Base-by-base conservation (phyloP, 1,140 invertebrate species). In the Saxidomus purpurata region DNA sequence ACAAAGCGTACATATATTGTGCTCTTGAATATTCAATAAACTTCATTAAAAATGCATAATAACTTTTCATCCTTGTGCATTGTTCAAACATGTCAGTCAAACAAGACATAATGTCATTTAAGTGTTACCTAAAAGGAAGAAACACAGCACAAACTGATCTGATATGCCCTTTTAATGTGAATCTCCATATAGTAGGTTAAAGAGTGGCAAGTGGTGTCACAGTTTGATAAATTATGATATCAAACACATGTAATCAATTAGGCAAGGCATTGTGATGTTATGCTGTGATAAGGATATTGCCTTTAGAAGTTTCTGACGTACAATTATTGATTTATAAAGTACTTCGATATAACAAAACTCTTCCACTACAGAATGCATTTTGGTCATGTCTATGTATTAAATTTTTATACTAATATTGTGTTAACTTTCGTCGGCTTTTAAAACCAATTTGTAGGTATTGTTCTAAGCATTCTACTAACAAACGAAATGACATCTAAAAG, bases 101-200 rank as follows among this genome's bases (percentile, higher is more conserved):
- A 13, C 25, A 11, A 25, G 59, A 28, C 59, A 28, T 9, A 28
- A 6, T 63, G 59, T n/a, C 59, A 63, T 63, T 63, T n/a, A 63
- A 28, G n/a, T 25, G 59, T 11, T 63, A 28, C 9, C 1, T 28
- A 28, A 25, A 63, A 63, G 25, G 3, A 63, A 28, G 59, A 63
- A 63, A 63, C 59, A 63, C n/a, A 63, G n/a, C 52, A 55, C 3
- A 63, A 63, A 63, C 59, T 63, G 28, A 63, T 63, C 11, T 63
- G n/a, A 28, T 63, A 63, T 63, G 59, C 25, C 19, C 28, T 63
- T 43, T 63, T 28, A 28, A 63, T 15, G n/a, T 55, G 4, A 55
- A 55, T 55, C n/a, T 55, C 52, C 52, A 63, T 28, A 63, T 28
- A 63, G 59, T 28, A 28, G 59, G 25, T 28, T 28, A 63, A 8